A percentile compares a stretch with the other conserved stretches of the same genome.
These are phyloP conservation scores for Drosophila mayaguana DNA, from an alignment of 2,888 invertebrate genomes.

Conservation along the genomic window DNA sequence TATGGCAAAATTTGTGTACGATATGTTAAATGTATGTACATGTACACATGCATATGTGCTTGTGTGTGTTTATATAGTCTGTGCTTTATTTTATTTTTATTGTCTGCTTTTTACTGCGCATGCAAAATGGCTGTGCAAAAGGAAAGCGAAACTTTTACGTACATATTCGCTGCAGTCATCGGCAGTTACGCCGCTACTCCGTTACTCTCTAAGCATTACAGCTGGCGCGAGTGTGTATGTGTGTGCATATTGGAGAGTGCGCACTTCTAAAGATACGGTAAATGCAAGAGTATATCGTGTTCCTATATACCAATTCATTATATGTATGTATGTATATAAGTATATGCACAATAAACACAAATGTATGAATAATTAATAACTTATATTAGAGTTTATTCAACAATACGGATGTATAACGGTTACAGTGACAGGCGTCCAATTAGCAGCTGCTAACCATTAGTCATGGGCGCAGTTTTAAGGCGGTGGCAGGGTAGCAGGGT, in stretches of 20 bases:
- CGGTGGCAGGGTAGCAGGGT: neutral
- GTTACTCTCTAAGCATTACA: constrained; percentile 19
- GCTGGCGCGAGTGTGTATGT: constrained; percentile 5
- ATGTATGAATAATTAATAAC: constrained; percentile 56
- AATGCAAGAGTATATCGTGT: neutral
- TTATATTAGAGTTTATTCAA: constrained; percentile 50
- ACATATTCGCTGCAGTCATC: constrained; percentile 43
- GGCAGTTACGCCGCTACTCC: constrained; percentile 20
- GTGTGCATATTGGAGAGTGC: constrained; percentile 7
- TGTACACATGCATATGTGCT: constrained; percentile 11
- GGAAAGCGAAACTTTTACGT: constrained; percentile 78
- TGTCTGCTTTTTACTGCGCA: constrained; percentile 74
- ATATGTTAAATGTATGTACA: constrained; percentile 36
- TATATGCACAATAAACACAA: constrained; percentile 58
- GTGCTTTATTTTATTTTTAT: constrained; percentile 31
- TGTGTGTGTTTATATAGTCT: constrained; percentile 30
- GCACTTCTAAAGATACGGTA: constrained; percentile 15
- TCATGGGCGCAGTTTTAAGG: constrained; percentile 6
- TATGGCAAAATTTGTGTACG: constrained; percentile 34
- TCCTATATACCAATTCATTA: neutral
- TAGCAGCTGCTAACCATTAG: constrained; percentile 46
- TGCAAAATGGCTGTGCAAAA: constrained; percentile 78
- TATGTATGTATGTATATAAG: neutral
- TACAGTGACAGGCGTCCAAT: constrained; percentile 39
- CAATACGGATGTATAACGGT: constrained; percentile 42